phyloP scores from a whole-genome alignment of 2,888 invertebrate species.

The Lepidocyrtoides sp. region DNA sequence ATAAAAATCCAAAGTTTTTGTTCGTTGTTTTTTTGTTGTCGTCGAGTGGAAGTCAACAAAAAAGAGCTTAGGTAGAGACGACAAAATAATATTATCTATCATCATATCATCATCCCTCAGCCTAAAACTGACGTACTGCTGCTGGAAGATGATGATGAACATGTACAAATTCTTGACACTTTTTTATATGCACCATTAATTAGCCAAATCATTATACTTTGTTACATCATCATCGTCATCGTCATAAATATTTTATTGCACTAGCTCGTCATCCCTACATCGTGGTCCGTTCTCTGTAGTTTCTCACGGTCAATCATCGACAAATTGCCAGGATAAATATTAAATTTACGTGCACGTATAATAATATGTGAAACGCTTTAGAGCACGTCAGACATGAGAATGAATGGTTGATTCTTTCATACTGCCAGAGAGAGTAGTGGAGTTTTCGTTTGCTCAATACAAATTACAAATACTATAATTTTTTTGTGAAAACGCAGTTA shows the following conservation, averaged over 20 bases:
- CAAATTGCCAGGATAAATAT: neutral
- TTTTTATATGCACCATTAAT: neutral
- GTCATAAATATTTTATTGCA: neutral
- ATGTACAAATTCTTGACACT: neutral
- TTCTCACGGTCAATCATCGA: neutral
- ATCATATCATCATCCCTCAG: too few species aligned
- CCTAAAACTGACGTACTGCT: neutral
- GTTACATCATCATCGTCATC: neutral
- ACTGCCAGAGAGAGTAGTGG: too few species aligned
- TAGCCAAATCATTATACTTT: neutral
- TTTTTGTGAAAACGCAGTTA: too few species aligned
- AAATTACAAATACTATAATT: too few species aligned
- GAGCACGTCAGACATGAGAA: too few species aligned
- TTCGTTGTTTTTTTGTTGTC: constrained; percentile 16
- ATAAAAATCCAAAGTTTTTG: neutral
- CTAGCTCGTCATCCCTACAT: too few species aligned
- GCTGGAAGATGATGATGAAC: neutral
- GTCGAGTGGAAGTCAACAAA: constrained; percentile 40
- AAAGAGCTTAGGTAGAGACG: neutral
- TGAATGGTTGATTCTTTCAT: too few species aligned
- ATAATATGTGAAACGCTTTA: too few species aligned
- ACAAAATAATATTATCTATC: neutral
- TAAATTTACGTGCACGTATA: too few species aligned
- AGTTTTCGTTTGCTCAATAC: too few species aligned
- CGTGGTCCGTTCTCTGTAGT: neutral